phyloP scores from a whole-genome alignment of 1,140 invertebrate species.

The Drosophila quadrilineata region DNA sequence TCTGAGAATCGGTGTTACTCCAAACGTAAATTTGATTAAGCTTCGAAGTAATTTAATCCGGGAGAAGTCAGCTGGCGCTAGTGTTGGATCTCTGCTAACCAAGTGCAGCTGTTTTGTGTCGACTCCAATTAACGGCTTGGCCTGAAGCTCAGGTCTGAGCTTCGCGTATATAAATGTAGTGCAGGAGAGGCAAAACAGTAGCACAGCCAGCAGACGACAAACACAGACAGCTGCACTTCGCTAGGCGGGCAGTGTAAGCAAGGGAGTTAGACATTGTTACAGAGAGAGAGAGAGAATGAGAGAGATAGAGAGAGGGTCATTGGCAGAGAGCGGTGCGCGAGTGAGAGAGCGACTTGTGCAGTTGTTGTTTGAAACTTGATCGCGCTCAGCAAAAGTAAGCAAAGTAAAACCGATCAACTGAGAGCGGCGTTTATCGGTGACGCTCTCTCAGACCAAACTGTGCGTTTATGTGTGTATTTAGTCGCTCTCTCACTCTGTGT shows the following conservation, averaged over 20 bases:
- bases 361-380: constrained; percentile 57
- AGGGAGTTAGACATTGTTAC: constrained; percentile 14
- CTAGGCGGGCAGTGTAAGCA: background rate
- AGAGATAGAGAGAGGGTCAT: background rate
- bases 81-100: constrained; percentile 24
- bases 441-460: background rate
- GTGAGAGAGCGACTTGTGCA: no score
- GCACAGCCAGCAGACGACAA: background rate
- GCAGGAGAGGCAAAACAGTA: constrained; percentile 5
- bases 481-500: background rate
- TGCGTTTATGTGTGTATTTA: no score
- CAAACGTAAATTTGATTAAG: background rate
- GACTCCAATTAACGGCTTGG: constrained; percentile 65
- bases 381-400: constrained; percentile 37
- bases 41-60: constrained; percentile 52
- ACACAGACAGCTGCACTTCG: constrained; percentile 12
- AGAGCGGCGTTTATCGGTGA: constrained; percentile 9
- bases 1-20: background rate
- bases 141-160: constrained; percentile 36
- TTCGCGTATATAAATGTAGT: constrained; percentile 37
- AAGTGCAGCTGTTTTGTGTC: constrained; percentile 64
- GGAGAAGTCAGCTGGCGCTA: constrained; percentile 69
- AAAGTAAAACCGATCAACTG: background rate
- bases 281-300: background rate
- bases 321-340: constrained; percentile 21